Evolutionary conservation across 2,888 invertebrate genomes (phyloP).

Genomic region (Thumatha senex): DNA sequence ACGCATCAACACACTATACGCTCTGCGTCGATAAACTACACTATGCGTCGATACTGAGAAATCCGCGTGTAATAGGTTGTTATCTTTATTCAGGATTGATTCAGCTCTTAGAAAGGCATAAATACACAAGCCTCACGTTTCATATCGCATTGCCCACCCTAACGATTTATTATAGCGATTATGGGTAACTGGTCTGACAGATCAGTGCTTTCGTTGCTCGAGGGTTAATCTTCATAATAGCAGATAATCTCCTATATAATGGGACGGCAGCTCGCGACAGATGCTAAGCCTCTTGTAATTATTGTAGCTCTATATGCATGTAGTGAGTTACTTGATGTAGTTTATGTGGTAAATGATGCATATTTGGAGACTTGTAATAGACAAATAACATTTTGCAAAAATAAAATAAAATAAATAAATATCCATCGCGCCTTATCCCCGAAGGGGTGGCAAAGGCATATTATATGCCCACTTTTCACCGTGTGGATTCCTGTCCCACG

Average conservation of each 20-base stretch:
- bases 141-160: not conserved
- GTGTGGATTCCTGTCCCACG: no score
- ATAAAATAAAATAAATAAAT: no score
- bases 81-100: no score
- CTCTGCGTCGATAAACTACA: no score
- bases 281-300: slow-evolving; percentile 32
- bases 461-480: no score
- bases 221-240: slow-evolving; percentile 35
- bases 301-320: slow-evolving; percentile 33
- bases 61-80: no score
- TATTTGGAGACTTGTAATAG: not conserved
- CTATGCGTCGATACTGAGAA: no score
- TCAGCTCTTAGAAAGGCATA: no score
- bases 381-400: not conserved
- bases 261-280: slow-evolving; percentile 28
- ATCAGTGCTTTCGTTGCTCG: not conserved
- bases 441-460: no score
- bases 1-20: no score
- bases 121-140: not conserved
- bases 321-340: slow-evolving; percentile 17
- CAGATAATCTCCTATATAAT: slow-evolving; percentile 39
- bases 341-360: slow-evolving; percentile 17
- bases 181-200: slow-evolving; percentile 4
- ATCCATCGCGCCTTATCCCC: no score
- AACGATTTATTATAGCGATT: not conserved